Evolutionary conservation across 1,140 invertebrate species (phyloP), one percentile per base, ranked within the genome.

Genomic region (Potamilus streckersoni): DNA sequence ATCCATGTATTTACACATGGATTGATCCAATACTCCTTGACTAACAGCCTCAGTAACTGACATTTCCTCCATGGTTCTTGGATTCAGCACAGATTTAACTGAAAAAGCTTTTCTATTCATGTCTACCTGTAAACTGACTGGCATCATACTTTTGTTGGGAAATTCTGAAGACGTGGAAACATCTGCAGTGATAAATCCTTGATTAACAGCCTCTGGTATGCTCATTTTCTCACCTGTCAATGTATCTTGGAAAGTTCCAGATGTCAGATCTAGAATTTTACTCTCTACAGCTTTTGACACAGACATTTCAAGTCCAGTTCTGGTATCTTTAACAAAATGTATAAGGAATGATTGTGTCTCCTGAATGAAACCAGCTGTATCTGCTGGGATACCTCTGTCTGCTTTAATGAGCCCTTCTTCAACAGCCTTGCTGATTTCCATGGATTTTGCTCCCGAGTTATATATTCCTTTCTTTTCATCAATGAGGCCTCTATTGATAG

Each of bases 11-110:
- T 75, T 76, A 71, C 76, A 79, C 57, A 81, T 60, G 58, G 74
- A 73, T 65, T 79, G 55, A 68, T 79, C 79, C 88, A 95, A 96
- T 75, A 93, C 93, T 63, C 93, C 93, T 66, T 64, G 95, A 70
- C 92, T 92, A 71, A 98, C 91, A 17, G 96, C 96, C 88, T 98
- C 95, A 23, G 93, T 92, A 17, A 98, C 90, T 6, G 95, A 96
- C 19, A 98, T 84, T 69, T 96, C 92, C 84, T 96, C 93, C 68
- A 94, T 93, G 2, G 92, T 93, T 59, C 88, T 86, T 71, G 92
- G 93, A 86, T 97, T 94, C 38, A 94, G 93, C 73, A 98, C 92
- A 76, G 95, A 96, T 90, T 96, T 95, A 49, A 82, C 73, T 65
- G 71, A 73, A n/a, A 79, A 71, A 27, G 73, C 79, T 66, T 83